Evolutionary conservation across 30 jellyfish, hydroid and myxozoan species (phyloP), one percentile per base, ranked within the genome.

Genomic region (Aurelia sp.): DNA sequence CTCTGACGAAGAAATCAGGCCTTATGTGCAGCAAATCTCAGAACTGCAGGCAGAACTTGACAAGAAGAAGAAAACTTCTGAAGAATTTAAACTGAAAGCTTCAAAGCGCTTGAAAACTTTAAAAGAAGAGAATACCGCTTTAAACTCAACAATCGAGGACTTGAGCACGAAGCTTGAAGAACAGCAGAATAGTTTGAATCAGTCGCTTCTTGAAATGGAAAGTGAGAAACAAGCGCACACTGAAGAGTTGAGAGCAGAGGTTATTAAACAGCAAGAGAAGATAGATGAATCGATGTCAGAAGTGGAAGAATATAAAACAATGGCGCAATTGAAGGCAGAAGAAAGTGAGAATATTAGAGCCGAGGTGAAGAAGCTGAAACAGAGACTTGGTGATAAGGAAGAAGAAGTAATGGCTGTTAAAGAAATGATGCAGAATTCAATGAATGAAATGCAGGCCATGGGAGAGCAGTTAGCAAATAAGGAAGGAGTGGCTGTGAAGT

Each of bases 341-440:
- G 79, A 67, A 18, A 66, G 17, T n/a, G 81, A 76, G 62, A 66
- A 18, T 17, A 65, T 52, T 30, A 44, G 62, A 22, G 11, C 11
- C 1, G 84, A 85, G 48, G 27, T 22, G 11, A 85, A 27, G 21
- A 65, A 67, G 20, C 44, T 73, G 35, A 59, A 63, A 40, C 88
- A 75, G 44, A 74, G 88, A 11, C 37, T 75, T 6, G 53, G 65
- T 33, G 95, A 85, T 30, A 85, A 85, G 35, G 95, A 85, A 41
- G 95, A 76, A 15, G 95, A 85, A 40, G 61, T 85, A 31, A 0
- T 64, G 41, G 82, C 89, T 4, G 84, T 85, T 1, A 85, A 85
- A 66, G 95, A 85, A 31, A 85, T 74, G 79, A 66, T 85, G 84
- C 78, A 64, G 22, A 12, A 50, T 63, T 37, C 95, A 5, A 64